Evolutionary conservation across 2,113 vertebrate genomes (phyloP).

Genomic region (Haplochromis vanheusdeni): DNA sequence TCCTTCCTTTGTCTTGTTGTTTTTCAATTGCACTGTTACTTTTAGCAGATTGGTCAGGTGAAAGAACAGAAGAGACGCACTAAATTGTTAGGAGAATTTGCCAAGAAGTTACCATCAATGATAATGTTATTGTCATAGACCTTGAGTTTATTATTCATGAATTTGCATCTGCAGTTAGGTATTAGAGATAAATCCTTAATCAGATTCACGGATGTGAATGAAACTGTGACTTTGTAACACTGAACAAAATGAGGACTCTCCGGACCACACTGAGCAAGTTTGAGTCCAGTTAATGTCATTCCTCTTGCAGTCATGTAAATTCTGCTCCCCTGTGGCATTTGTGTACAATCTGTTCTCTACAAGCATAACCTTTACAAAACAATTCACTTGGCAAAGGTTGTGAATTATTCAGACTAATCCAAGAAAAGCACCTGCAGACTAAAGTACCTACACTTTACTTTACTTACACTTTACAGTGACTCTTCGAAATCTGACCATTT

Average conservation of each 20-base stretch:
- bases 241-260: not conserved
- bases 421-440: not conserved
- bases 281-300: conserved; percentile 5
- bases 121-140: not conserved
- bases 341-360: conserved; percentile 46
- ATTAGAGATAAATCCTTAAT: not conserved
- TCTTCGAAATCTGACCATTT: not conserved
- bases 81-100: not conserved
- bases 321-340: not conserved
- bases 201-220: not conserved
- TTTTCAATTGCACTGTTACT: not conserved
- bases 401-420: conserved; percentile 31
- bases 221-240: not conserved
- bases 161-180: not conserved
- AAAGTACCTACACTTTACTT: not conserved
- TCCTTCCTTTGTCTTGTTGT: conserved; percentile 15
- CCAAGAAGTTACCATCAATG: not conserved
- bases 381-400: conserved; percentile 8
- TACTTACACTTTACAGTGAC: not conserved
- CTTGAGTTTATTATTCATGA: not conserved
- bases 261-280: not conserved
- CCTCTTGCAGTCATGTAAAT: conserved; percentile 11
- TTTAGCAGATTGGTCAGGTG: not conserved
- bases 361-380: conserved; percentile 41
- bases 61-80: not conserved